Evolutionary conservation across 2,113 vertebrate genomes (phyloP).

Genomic region (Apeltes quadracus): DNA sequence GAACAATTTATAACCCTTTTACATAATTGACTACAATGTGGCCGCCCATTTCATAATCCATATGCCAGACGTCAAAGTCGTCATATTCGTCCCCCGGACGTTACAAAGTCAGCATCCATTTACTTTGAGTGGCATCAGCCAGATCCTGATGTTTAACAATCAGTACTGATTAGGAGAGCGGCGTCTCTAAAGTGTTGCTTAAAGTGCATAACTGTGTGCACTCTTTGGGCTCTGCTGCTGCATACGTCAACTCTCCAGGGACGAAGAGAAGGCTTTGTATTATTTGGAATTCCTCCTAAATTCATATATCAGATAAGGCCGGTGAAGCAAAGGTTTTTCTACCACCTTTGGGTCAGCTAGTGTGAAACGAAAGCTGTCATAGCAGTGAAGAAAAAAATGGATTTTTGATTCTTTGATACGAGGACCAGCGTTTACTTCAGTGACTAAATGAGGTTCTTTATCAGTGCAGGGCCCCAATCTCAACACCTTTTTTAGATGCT

Average conservation of each 20-base stretch:
- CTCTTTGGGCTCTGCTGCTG: conserved; percentile 7
- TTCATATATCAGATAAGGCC: conserved; percentile 27
- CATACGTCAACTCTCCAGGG: conserved; percentile 21
- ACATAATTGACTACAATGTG: neutral
- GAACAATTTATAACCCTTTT: no score
- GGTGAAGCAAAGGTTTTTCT: conserved; percentile 11
- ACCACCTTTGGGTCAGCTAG: conserved; percentile 3
- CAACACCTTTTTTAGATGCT: neutral
- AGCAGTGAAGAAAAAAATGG: neutral
- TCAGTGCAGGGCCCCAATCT: neutral
- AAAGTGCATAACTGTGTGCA: conserved; percentile 14
- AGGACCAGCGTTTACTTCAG: neutral
- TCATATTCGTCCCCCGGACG: conserved; percentile 36
- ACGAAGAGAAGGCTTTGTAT: no score
- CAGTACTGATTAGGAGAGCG: conserved; percentile 46
- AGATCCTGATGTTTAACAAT: conserved; percentile 43
- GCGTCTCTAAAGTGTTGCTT: conserved; percentile 24
- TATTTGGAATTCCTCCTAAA: no score
- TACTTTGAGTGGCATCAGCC: conserved; percentile 34
- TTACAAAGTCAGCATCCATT: conserved; percentile 37
- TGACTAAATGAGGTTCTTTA: neutral
- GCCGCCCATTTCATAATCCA: neutral
- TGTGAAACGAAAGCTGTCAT: conserved; percentile 25
- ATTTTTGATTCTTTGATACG: conserved; percentile 24
- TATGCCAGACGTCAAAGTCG: conserved; percentile 28